These are phyloP conservation scores for Engystomops pustulosus DNA, from an alignment of 2,113 vertebrate genomes.

Conservation along the genomic window DNA sequence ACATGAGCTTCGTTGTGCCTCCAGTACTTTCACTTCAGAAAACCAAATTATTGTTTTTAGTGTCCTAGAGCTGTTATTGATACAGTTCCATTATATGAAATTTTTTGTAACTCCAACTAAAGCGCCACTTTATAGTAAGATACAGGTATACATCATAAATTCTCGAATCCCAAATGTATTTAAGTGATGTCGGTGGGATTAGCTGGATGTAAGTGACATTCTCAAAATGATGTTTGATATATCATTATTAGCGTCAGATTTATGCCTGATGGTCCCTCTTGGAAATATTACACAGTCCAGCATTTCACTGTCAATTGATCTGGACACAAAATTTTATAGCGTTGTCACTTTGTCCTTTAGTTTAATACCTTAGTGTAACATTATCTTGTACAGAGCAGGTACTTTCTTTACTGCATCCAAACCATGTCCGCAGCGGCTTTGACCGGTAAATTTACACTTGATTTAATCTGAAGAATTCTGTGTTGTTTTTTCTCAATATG, in stretches of 20 bases:
- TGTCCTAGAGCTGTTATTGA: not conserved
- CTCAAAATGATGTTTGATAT: not conserved
- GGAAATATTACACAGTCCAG: not conserved
- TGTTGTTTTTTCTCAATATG: not conserved
- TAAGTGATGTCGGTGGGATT: not conserved
- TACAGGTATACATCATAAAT: not conserved
- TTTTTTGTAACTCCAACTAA: not conserved
- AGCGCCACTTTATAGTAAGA: not conserved
- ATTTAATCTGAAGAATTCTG: not conserved
- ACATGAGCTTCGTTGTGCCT: not conserved
- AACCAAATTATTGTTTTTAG: too few species aligned
- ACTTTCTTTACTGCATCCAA: conserved; percentile 20
- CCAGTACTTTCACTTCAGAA: not conserved
- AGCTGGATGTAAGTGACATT: not conserved
- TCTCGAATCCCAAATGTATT: not conserved
- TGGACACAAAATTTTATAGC: not conserved
- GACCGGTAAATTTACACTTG: not conserved
- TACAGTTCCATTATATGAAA: not conserved
- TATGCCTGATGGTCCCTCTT: not conserved
- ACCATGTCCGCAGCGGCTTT: conserved; percentile 5
- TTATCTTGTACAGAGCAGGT: not conserved
- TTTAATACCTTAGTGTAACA: conserved; percentile 37
- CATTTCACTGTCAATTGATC: conserved; percentile 14
- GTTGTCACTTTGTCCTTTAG: conserved; percentile 23
- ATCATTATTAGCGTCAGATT: not conserved